Percentiles rank a stretch among this genome's conserved stretches.
Evolutionary conservation across 1,140 invertebrate species (phyloP).

Genomic region (Drosophila kurseongensis): DNA sequence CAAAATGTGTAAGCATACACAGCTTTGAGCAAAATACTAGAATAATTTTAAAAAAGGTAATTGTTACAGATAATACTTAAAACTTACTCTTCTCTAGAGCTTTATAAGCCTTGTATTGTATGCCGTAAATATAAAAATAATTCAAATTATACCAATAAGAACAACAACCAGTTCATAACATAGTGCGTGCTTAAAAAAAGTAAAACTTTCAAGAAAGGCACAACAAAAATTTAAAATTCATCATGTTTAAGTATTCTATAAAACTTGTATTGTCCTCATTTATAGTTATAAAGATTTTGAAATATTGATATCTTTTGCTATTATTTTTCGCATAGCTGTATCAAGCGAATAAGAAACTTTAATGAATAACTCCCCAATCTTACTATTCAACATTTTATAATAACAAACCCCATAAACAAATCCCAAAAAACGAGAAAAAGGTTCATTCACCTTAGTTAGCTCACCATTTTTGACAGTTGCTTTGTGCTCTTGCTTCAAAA

Average conservation of each 20-base stretch:
- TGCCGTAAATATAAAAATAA: no score
- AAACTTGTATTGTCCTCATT: no score
- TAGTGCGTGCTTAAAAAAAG: no score
- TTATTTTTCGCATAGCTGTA: neutral
- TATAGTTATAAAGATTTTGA: no score
- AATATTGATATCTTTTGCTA: neutral
- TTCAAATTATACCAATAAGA: no score
- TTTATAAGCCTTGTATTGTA: no score
- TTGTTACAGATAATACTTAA: no score
- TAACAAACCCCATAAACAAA: conserved; percentile 35
- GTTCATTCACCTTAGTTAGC: conserved; percentile 55
- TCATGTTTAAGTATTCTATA: no score
- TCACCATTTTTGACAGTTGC: conserved; percentile 34
- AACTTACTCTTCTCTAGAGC: no score
- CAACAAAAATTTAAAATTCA: no score
- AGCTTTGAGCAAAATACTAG: neutral
- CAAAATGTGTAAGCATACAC: conserved; percentile 4
- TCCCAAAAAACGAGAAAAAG: conserved; percentile 35
- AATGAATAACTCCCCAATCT: conserved; percentile 18
- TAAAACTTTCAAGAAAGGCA: no score
- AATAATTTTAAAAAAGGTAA: neutral
- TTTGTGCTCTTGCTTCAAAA: conserved; percentile 47
- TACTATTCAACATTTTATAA: conserved; percentile 65
- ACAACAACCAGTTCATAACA: no score
- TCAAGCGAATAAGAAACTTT: conserved; percentile 16